Conservation (phyloP, 2,797 vertebrate genomes). For the Ctenochaetus hawaiiensis region DNA sequence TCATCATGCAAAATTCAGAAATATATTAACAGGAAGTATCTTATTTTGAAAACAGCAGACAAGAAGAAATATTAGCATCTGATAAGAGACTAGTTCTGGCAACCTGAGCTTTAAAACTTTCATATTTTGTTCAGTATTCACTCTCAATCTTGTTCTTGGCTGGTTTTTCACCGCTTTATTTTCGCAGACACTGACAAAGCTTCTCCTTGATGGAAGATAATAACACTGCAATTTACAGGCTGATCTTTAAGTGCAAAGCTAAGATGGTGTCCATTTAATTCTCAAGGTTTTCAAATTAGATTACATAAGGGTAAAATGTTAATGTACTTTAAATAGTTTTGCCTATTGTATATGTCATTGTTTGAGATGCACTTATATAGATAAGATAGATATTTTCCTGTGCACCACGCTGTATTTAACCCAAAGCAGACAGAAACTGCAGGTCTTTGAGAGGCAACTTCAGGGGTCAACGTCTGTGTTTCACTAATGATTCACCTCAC, state of each 20-base stretch:
- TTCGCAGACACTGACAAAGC: neutral
- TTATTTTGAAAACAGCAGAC: neutral
- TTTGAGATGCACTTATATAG: neutral
- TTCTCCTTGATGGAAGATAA: neutral
- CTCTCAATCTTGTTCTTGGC: no score
- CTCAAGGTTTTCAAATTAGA: slow-evolving; percentile 4
- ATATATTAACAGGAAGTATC: neutral
- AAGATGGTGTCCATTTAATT: neutral
- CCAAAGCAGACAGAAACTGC: slow-evolving; percentile 17
- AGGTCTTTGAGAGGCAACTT: slow-evolving; percentile 35
- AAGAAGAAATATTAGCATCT: neutral
- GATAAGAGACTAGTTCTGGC: no score
- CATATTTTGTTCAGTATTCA: no score
- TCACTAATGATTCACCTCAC: slow-evolving; percentile 52
- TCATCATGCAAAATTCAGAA: neutral
- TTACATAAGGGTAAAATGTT: neutral
- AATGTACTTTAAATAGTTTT: neutral
- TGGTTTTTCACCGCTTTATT: neutral
- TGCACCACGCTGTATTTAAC: slow-evolving; percentile 3
- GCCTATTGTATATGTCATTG: neutral
- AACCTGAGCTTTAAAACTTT: no score
- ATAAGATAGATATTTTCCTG: neutral
- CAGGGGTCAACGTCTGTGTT: slow-evolving; percentile 31
- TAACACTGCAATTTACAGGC: no score
- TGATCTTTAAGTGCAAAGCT: neutral